Conservation (phyloP, 1,140 invertebrate species). For the Paraescarpia echinospica region DNA sequence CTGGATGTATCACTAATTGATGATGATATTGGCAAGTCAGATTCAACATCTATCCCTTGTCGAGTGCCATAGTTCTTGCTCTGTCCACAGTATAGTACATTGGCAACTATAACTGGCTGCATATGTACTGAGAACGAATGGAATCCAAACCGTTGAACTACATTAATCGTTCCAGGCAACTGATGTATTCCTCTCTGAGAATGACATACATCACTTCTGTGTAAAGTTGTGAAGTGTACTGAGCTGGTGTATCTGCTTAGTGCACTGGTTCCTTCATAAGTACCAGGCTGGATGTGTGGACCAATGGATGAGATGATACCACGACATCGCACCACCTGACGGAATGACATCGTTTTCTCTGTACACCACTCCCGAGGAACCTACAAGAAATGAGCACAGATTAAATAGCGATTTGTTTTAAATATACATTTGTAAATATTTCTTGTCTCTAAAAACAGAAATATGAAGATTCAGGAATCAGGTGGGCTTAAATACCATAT, state of each 20-base stretch:
- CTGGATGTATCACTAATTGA: background rate
- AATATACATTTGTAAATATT: background rate
- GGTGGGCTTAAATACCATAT: too few relatives aligned
- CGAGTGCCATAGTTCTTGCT: background rate
- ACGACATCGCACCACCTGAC: background rate
- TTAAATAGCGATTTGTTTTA: background rate
- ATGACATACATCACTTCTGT: background rate
- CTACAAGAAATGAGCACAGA: background rate
- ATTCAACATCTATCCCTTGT: background rate
- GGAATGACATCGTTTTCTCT: background rate
- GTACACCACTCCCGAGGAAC: background rate
- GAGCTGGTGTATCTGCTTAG: background rate
- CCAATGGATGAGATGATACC: background rate
- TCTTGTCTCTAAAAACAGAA: background rate
- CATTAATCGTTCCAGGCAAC: background rate
- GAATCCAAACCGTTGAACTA: background rate
- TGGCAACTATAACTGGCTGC: background rate
- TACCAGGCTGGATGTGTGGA: background rate
- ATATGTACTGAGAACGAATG: background rate
- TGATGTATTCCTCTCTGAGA: background rate
- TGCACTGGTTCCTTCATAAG: background rate
- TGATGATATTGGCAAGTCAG: background rate
- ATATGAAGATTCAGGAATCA: background rate
- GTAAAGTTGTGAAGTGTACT: background rate
- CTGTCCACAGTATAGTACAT: background rate